Conservation (phyloP, 2,888 invertebrate species). For the Entomobrya multifasciata region DNA sequence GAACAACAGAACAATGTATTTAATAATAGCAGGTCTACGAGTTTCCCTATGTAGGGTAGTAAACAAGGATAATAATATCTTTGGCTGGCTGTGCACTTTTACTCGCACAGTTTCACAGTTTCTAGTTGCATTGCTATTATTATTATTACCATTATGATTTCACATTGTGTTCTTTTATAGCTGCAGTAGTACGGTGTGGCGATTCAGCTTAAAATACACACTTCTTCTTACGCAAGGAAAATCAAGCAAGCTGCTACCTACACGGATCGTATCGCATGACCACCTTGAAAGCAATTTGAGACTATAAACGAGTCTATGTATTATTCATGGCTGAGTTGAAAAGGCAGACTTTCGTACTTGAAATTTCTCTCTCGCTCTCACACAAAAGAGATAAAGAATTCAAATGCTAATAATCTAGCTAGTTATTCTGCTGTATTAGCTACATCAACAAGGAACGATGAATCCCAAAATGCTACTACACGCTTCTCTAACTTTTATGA, state of each 20-base stretch:
- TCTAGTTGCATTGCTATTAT: slow-evolving; percentile 33
- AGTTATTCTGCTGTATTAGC: slow-evolving; percentile 63
- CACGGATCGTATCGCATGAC: slow-evolving; percentile 64
- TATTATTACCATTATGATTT: slow-evolving; percentile 12
- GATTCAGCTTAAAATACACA: no score
- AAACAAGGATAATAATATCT: slow-evolving; percentile 19
- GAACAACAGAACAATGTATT: slow-evolving; percentile 5
- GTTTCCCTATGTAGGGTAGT: no score
- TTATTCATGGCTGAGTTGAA: slow-evolving; percentile 68
- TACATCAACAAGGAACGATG: slow-evolving; percentile 44
- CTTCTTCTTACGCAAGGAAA: no score
- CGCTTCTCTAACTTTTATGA: not conserved
- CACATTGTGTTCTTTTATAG: slow-evolving; percentile 32
- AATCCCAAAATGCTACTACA: slow-evolving; percentile 46
- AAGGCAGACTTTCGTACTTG: slow-evolving; percentile 48
- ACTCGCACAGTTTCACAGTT: slow-evolving; percentile 19
- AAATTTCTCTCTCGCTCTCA: slow-evolving; percentile 30
- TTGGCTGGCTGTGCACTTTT: not conserved
- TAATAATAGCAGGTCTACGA: no score
- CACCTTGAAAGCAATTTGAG: slow-evolving; percentile 70
- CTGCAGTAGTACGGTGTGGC: no score
- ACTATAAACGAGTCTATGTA: slow-evolving; percentile 67
- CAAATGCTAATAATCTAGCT: slow-evolving; percentile 69
- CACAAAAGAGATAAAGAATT: slow-evolving; percentile 63
- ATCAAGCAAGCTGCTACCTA: slow-evolving; percentile 65